Evolutionary conservation across 2,888 invertebrate genomes (phyloP), one percentile per base, ranked within the genome.

Genomic region (Amorpha juglandis): DNA sequence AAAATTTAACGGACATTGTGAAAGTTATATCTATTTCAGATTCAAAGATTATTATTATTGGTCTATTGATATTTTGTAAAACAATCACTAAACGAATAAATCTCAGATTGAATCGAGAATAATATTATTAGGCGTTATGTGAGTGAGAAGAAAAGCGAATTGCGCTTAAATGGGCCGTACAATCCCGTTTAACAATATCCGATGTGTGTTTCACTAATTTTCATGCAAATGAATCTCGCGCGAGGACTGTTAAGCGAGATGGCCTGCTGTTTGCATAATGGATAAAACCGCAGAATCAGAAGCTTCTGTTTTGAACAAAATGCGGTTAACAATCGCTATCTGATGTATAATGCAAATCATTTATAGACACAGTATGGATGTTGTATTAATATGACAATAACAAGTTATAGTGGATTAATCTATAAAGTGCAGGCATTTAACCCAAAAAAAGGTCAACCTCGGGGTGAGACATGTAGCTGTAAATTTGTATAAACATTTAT

Each of bases 261-360:
- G 58, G 55, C 21, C 45, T 45, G 55, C 38, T 82, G 84, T 86
- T 88, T 88, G 87, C 84, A 82, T 85, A 87, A 84, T 84, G 84
- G 80, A 84, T 85, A 81, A 80, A 82, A 81, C 84, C 83, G 77
- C 82, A 81, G 73, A 78, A 76, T 73, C 74, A 71, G 66, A 66
- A 66, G 42, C 58, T 12, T 58, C 14, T 48, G 38, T 62, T 58
- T 65, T 45, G 48, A 21, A 65, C 48, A 65, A 55, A 62, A 65
- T 65, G 52, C 12, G 53, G 64, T 53, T 52, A 64, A 45, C 33
- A 52, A 53, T 64, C 33, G 27, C 21, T 64, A 53, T 52, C 16
- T 42, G n/a, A 53, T 27, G 53, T 50, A 27, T 27, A 3, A 4
- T 27, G 27, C 27, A 27, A 27, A 4, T 27, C 27, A 27, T 27